phyloP scores from a whole-genome alignment of 2,888 invertebrate genomes.

The Reticulitermes lucifugus region DNA sequence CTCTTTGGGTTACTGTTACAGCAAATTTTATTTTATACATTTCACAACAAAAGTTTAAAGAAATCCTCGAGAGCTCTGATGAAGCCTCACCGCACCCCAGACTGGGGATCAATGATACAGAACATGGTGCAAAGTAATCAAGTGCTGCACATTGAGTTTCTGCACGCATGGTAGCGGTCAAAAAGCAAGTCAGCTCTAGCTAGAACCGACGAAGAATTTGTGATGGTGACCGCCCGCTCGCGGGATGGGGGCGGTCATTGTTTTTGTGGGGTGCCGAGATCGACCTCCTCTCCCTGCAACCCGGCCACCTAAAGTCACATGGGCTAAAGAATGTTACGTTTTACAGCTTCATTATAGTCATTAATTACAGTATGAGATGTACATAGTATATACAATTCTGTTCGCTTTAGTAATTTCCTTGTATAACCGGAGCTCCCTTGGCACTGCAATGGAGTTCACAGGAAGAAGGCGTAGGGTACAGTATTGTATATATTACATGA shows the following conservation, averaged over 20 bases:
- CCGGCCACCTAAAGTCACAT: not conserved
- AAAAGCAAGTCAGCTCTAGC: conserved; percentile 13
- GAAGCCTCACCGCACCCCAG: too few species aligned
- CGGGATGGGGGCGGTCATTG: not conserved
- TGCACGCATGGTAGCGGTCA: not conserved
- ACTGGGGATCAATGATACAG: too few species aligned
- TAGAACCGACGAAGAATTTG: conserved; percentile 28
- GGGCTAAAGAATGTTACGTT: conserved; percentile 29
- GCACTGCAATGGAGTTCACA: too few species aligned
- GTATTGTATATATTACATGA: too few species aligned
- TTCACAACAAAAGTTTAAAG: too few species aligned
- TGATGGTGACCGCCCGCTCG: conserved; percentile 10
- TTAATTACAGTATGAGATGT: conserved; percentile 17
- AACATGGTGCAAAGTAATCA: too few species aligned
- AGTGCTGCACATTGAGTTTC: conserved; percentile 3
- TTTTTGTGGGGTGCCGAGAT: not conserved
- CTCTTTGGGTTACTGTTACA: too few species aligned
- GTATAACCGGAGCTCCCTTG: too few species aligned
- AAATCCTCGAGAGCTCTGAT: too few species aligned
- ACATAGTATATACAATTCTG: not conserved
- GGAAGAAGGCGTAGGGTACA: too few species aligned
- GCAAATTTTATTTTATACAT: too few species aligned
- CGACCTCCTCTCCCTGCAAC: not conserved
- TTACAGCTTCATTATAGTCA: conserved; percentile 38
- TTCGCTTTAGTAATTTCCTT: too few species aligned